Evolutionary conservation across 2,113 vertebrate species (phyloP), one percentile per base, ranked within the genome.

Genomic region (Micromys minutus): DNA sequence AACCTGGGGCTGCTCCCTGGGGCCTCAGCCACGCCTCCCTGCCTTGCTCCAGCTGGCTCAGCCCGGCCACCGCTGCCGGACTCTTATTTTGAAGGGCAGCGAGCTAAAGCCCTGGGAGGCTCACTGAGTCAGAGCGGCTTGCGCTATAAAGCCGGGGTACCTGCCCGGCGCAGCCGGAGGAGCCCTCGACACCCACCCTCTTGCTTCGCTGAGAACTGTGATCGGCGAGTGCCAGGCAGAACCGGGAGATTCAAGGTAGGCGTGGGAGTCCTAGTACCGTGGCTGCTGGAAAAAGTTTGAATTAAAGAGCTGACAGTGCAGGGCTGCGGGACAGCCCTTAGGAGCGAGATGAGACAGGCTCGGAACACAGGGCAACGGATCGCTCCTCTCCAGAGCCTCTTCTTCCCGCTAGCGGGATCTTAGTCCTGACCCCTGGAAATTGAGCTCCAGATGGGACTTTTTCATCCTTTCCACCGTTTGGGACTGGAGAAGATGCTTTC

Each of bases 61-160:
- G 13, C n/a, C 9, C 3, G 3, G 31, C 39, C 15, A 16, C 61
- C 10, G 77, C 65, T 29, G 67, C 57, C 47, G 97, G 98, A 98
- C 98, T 99, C 97, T 99, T 99, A 99, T 98, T 98, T 97, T 99
- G 98, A 99, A 99, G 97, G 87, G 0, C 72, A 79, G 69, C 83
- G 61, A 97, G 50, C 86, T 87, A 95, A 75, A 6, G 96, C 91
- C 94, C 87, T 84, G 15, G 50, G 67, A 81, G 97, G 75, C 97
- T 95, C 96, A 52, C 71, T 97, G 98, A 98, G 98, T 98, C 98
- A 98, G 97, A 90, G 97, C 91, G 0, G 65, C 80, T 85, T 65
- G 94, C 45, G 61, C n/a, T 98, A 98, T 98, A 98, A 96, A 98
- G 95, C 76, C 61, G 22, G 34, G 59, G 89, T 97, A 98, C 98